Evolutionary conservation across 2,888 invertebrate genomes (phyloP).

Genomic region (Yponomeuta sedellus): DNA sequence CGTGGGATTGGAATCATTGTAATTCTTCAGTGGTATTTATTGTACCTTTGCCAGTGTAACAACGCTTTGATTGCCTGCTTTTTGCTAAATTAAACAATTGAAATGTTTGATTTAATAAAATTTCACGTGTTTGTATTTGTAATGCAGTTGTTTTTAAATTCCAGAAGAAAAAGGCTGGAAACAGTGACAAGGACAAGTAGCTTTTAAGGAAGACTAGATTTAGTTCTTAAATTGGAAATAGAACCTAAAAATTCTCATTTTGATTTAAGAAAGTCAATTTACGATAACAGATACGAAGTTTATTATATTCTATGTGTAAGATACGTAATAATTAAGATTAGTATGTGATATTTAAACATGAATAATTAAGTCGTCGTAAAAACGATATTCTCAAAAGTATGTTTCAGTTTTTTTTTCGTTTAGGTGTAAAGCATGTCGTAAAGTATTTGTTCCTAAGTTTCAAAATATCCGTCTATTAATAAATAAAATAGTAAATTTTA

Average conservation of each 20-base stretch:
- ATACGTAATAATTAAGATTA: not conserved
- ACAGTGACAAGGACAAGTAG: slow-evolving; percentile 37
- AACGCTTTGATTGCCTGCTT: not conserved
- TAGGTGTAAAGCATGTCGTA: not conserved
- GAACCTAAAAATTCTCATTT: not conserved
- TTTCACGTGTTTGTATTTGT: slow-evolving; percentile 14
- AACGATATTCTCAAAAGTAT: no score
- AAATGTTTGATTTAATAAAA: not conserved
- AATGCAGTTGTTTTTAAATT: slow-evolving; percentile 27
- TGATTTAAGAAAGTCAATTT: slow-evolving; percentile 14
- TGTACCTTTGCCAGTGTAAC: not conserved
- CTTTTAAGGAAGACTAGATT: slow-evolving; percentile 11
- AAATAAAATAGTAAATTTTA: not conserved
- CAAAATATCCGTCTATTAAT: not conserved
- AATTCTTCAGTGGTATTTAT: not conserved
- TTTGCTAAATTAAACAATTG: not conserved
- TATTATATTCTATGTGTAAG: not conserved
- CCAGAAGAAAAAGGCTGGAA: slow-evolving; percentile 38
- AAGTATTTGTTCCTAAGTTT: not conserved
- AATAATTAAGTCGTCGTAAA: not conserved
- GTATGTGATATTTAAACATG: slow-evolving; percentile 3
- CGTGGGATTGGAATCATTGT: no score
- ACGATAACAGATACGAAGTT: not conserved
- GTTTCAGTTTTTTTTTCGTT: no score
- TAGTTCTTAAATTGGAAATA: not conserved